A percentile compares a stretch with the other conserved stretches of the same genome.
Evolutionary conservation across 2,888 invertebrate species (phyloP).

Genomic region (Anthophora plumipes): DNA sequence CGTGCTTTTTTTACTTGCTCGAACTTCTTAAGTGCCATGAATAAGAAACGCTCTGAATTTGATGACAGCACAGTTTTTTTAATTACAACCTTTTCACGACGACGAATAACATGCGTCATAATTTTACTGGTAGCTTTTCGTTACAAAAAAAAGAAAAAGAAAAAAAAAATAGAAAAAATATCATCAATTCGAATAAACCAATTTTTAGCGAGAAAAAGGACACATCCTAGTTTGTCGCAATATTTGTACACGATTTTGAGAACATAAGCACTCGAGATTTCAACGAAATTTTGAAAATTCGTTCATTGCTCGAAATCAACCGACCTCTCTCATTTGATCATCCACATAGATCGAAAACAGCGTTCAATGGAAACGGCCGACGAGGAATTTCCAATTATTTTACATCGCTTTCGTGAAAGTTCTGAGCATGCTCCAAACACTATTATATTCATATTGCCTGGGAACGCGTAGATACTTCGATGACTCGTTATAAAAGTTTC

Average conservation of each 20-base stretch:
- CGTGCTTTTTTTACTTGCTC: slow-evolving; percentile 8
- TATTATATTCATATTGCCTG: slow-evolving; percentile 29
- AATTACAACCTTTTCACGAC: too few species aligned
- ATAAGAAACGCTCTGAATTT: background rate
- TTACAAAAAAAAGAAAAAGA: too few species aligned
- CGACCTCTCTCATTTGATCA: background rate
- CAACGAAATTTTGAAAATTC: background rate
- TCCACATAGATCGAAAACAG: background rate
- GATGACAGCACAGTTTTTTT: background rate
- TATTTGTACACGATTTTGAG: background rate
- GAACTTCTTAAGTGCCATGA: background rate
- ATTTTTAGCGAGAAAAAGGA: too few species aligned
- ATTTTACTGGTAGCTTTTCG: too few species aligned
- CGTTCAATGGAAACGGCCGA: background rate
- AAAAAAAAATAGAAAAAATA: too few species aligned
- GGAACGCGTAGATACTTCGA: slow-evolving; percentile 39
- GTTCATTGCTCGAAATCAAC: background rate
- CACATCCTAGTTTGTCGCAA: too few species aligned
- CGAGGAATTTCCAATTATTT: slow-evolving; percentile 25
- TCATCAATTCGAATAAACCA: too few species aligned
- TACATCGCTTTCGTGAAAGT: slow-evolving; percentile 9
- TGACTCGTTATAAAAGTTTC: slow-evolving; percentile 44
- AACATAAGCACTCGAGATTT: too few species aligned
- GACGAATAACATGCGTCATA: too few species aligned
- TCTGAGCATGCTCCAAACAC: slow-evolving; percentile 6